Conservation (phyloP, 2,888 invertebrate genomes). For the Actias luna region DNA sequence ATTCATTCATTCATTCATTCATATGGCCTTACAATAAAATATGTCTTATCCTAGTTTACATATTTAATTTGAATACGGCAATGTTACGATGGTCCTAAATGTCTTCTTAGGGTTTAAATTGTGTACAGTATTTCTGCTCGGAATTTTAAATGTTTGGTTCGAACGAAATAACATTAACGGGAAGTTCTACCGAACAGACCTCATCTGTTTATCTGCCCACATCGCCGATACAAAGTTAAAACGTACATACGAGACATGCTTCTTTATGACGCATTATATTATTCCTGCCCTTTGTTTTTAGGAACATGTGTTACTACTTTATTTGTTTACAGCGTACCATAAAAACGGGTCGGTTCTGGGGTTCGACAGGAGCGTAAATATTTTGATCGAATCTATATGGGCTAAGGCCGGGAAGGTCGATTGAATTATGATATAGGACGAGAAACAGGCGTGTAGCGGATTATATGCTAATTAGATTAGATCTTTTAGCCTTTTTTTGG, state of each 20-base stretch:
- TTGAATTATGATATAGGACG: not conserved
- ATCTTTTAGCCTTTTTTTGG: no score
- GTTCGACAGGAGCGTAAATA: slow-evolving; percentile 3
- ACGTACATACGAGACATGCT: slow-evolving; percentile 31
- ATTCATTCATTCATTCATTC: no score
- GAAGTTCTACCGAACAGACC: slow-evolving; percentile 14
- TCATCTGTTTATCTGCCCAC: slow-evolving; percentile 32
- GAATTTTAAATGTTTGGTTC: no score
- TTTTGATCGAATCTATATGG: slow-evolving; percentile 3
- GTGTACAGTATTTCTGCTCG: no score
- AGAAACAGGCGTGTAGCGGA: not conserved
- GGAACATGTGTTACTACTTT: slow-evolving; percentile 7
- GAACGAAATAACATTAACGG: slow-evolving; percentile 9
- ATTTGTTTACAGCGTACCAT: slow-evolving; percentile 15
- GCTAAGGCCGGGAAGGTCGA: not conserved
- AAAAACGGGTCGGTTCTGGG: not conserved
- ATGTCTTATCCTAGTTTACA: no score
- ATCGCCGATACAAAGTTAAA: slow-evolving; percentile 35
- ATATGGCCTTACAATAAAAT: no score
- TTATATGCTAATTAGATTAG: not conserved
- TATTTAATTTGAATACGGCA: not conserved
- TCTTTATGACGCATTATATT: slow-evolving; percentile 27
- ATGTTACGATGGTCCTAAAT: no score
- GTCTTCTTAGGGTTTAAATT: no score
- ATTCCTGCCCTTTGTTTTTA: slow-evolving; percentile 19